These are phyloP conservation scores for Tupiocoris notatus DNA, from an alignment of 2,888 invertebrate species.

Conservation along the genomic window DNA sequence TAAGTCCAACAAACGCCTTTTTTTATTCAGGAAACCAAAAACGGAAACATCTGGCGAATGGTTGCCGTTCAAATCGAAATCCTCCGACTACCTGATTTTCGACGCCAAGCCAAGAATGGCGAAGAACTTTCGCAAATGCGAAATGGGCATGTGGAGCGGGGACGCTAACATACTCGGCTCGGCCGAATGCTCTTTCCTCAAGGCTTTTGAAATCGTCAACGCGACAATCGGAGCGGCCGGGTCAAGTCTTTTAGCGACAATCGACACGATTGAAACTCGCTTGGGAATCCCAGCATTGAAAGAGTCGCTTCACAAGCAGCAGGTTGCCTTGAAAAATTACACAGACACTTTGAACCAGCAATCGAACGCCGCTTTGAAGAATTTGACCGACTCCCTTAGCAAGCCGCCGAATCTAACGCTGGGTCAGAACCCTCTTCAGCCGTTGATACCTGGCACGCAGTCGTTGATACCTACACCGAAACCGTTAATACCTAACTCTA, in stretches of 20 bases:
- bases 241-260: constrained; percentile 18
- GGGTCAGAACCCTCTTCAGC: not conserved
- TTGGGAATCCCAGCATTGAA: constrained; percentile 18
- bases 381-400: not conserved
- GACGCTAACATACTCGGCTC: constrained; percentile 61
- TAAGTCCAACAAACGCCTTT: not conserved
- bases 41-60: constrained; percentile 46
- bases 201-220: constrained; percentile 41
- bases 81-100: constrained; percentile 58
- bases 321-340: not conserved
- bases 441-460: too few relatives aligned
- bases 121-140: constrained; percentile 57
- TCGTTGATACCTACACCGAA: not conserved
- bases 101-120: constrained; percentile 56
- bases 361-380: not conserved
- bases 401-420: not conserved
- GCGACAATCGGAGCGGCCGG: constrained; percentile 41
- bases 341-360: not conserved
- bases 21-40: constrained; percentile 39
- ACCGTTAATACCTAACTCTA: too few relatives aligned
- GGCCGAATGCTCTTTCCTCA: constrained; percentile 56
- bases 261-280: constrained; percentile 9
- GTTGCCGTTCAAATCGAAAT: constrained; percentile 49
- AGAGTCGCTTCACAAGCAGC: not conserved
- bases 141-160: constrained; percentile 69